Conservation (phyloP, 2,797 vertebrate genomes). For the Xerus rutilus region DNA sequence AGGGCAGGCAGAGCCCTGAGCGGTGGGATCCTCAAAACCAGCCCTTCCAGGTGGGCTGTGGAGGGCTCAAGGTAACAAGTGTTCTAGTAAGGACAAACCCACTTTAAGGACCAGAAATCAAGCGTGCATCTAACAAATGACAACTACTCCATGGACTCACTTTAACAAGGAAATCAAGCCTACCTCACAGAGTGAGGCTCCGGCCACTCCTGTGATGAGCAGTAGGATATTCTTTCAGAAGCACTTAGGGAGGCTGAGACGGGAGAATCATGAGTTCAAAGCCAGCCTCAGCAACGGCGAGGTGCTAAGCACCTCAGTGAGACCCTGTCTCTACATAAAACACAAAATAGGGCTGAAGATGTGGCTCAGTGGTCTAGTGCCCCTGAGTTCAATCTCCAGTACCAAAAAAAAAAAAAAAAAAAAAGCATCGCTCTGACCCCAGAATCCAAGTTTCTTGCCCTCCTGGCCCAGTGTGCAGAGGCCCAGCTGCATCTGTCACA, state of each 20-base stretch:
- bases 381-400: too few relatives aligned
- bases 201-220: not conserved
- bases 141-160: not conserved
- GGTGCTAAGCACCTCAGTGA: too few relatives aligned
- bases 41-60: too few relatives aligned
- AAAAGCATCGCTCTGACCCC: not conserved
- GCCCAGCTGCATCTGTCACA: not conserved
- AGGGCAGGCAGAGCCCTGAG: accelerated
- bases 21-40: not conserved
- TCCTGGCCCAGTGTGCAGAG: not conserved
- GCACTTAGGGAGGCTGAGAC: too few relatives aligned
- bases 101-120: not conserved
- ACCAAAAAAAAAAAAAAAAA: too few relatives aligned
- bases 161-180: not conserved
- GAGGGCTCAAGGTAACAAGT: not conserved
- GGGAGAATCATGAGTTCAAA: too few relatives aligned
- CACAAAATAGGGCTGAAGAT: too few relatives aligned
- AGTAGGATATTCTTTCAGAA: not conserved
- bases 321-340: too few relatives aligned
- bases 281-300: too few relatives aligned
- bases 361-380: too few relatives aligned
- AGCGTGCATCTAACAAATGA: not conserved
- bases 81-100: not conserved
- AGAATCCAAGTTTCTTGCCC: not conserved
- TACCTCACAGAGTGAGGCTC: not conserved